Evolutionary conservation across 2,113 vertebrate genomes (phyloP).

Genomic region (Sminthopsis crassicaudata): DNA sequence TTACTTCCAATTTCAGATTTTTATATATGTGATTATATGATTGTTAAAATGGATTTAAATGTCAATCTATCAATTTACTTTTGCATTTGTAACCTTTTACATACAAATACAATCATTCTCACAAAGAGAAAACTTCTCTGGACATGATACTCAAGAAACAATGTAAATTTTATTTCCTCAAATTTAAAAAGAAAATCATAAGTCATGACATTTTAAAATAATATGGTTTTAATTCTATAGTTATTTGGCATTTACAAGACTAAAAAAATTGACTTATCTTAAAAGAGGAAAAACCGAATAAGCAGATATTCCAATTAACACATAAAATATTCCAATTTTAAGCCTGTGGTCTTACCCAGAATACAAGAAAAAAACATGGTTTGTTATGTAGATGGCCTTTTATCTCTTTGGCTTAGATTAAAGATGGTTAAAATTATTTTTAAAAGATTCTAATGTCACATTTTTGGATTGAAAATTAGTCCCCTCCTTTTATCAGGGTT

Average conservation of each 20-base stretch:
- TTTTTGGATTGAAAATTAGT: not conserved
- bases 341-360: not conserved
- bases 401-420: slow-evolving; percentile 20
- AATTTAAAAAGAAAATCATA: slow-evolving; percentile 57
- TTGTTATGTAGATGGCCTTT: slow-evolving; percentile 37
- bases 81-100: slow-evolving; percentile 72
- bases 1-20: slow-evolving; percentile 78
- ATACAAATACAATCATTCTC: slow-evolving; percentile 71
- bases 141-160: slow-evolving; percentile 12
- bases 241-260: slow-evolving; percentile 57
- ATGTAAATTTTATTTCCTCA: slow-evolving; percentile 55
- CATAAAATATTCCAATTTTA: slow-evolving; percentile 7
- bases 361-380: not conserved
- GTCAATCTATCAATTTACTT: slow-evolving; percentile 67
- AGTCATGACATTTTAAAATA: slow-evolving; percentile 65
- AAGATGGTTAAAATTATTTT: slow-evolving; percentile 5
- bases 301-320: not conserved
- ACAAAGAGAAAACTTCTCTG: slow-evolving; percentile 65
- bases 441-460: not conserved
- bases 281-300: slow-evolving; percentile 35
- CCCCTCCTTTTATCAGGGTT: not conserved
- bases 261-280: slow-evolving; percentile 63
- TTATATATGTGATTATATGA: slow-evolving; percentile 75
- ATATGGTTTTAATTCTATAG: slow-evolving; percentile 49
- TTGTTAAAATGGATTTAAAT: slow-evolving; percentile 77